Evolutionary conservation across 2,113 vertebrate species (phyloP), one percentile per base, ranked within the genome.

Genomic region (Lucifuga dentata): DNA sequence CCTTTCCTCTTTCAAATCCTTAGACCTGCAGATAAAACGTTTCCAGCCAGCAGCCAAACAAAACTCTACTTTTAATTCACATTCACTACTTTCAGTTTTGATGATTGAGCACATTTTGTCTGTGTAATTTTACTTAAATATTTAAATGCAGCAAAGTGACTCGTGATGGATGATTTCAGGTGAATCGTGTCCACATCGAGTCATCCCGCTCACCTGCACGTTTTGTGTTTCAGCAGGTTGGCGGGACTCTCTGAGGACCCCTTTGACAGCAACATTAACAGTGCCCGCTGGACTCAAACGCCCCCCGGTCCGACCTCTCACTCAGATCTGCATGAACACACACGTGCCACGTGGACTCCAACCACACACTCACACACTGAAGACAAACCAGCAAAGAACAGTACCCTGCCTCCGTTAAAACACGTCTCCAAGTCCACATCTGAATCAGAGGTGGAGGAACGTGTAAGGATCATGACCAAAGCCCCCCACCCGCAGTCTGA

Each of bases 211-310:
- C 7, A 62, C 5, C 8, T 1, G 26, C 19, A 15, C 11, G 21
- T 61, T 36, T 65, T 24, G 8, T 49, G 19, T 7, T 56, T 11
- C 61, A 19, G 10, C 75, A 78, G 72, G 41, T 2, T 12, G 24
- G 68, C 53, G 8, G 13, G 0, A 26, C 26, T 49, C 41, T 58
- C 58, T 0, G 19, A 59, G 41, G 55, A 75, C 5, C 49, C 33
- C 50, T 33, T 4, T 0, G 11, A 8, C 26, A 2, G 11, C 4
- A 8, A 2, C 24, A 13, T 0, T 23, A 11, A 7, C 24, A 2
- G 10, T 0, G 5, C 12, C 17, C 32, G 0, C 10, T 2, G 7
- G 2, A 29, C 13, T 17, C 20, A 0, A 11, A 23, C 4, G 1
- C 32, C 45, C 11, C 17, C 49, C 0, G 1, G 51, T 23, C 2